Conservation (phyloP, 2,888 invertebrate species). For the Teleiodes luculella region DNA sequence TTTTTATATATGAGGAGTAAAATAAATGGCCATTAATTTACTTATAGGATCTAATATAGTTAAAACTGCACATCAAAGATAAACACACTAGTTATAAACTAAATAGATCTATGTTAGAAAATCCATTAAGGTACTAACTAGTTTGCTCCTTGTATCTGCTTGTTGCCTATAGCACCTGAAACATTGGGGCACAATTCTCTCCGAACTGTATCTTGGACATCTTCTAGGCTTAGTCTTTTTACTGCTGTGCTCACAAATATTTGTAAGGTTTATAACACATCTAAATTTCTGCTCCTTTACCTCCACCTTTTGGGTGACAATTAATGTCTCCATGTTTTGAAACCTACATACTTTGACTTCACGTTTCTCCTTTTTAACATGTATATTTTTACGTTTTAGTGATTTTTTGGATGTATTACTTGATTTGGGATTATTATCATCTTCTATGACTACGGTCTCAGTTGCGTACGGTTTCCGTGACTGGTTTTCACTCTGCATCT, state of each 20-base stretch:
- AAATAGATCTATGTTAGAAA: too few species aligned
- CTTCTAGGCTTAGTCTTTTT: neutral
- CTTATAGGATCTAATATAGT: too few species aligned
- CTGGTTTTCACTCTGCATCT: too few species aligned
- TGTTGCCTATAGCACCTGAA: constrained; percentile 5
- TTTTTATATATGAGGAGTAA: too few species aligned
- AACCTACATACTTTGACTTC: constrained; percentile 2
- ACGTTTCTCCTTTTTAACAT: neutral
- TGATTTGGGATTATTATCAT: neutral
- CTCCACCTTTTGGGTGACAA: constrained; percentile 27
- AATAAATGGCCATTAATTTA: too few species aligned
- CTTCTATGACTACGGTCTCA: neutral
- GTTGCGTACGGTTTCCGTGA: too few species aligned
- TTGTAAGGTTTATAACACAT: constrained; percentile 23
- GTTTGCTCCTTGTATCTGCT: neutral
- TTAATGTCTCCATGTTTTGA: constrained; percentile 21
- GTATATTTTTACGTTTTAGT: neutral
- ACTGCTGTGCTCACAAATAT: constrained; percentile 13
- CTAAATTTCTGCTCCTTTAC: constrained; percentile 21
- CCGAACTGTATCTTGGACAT: neutral
- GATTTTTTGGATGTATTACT: neutral
- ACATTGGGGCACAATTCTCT: constrained; percentile 26
- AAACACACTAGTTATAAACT: too few species aligned
- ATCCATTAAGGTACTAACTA: constrained; percentile 11
- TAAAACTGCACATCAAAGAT: too few species aligned